Conservation (phyloP, 2,113 vertebrate genomes). For the Triplophysa dalaica region DNA sequence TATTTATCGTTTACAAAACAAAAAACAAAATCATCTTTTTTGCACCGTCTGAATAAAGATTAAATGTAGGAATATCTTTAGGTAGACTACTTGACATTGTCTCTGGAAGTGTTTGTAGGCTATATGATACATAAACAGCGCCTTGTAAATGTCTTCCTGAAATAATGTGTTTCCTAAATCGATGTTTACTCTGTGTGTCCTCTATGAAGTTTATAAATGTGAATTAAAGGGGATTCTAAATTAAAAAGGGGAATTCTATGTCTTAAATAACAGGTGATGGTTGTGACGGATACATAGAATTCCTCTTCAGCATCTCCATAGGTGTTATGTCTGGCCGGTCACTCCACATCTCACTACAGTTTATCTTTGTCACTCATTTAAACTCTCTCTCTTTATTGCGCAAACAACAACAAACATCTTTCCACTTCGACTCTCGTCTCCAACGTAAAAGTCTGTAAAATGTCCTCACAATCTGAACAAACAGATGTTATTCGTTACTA, state of each 20-base stretch:
- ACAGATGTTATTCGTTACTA: constrained; percentile 56
- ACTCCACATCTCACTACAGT: constrained; percentile 47
- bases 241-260: constrained; percentile 65
- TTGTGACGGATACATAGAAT: constrained; percentile 55
- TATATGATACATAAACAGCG: background rate
- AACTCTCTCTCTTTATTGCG: constrained; percentile 34
- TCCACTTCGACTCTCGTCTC: constrained; percentile 14
- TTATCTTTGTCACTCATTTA: constrained; percentile 38
- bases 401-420: constrained; percentile 33
- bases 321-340: constrained; percentile 51
- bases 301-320: constrained; percentile 56
- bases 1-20: no score
- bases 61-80: background rate
- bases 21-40: no score
- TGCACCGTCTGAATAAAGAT: background rate
- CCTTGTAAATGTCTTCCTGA: constrained; percentile 28
- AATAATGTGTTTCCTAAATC: background rate
- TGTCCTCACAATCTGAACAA: constrained; percentile 33
- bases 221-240: background rate
- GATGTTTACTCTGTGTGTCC: constrained; percentile 45
- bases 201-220: constrained; percentile 11
- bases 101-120: background rate
- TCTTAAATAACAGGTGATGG: constrained; percentile 33
- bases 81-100: background rate
- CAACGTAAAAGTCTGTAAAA: constrained; percentile 22